These are phyloP conservation scores for Eudyptes chrysolophus DNA, from an alignment of 2,113 vertebrate genomes.

Conservation along the genomic window DNA sequence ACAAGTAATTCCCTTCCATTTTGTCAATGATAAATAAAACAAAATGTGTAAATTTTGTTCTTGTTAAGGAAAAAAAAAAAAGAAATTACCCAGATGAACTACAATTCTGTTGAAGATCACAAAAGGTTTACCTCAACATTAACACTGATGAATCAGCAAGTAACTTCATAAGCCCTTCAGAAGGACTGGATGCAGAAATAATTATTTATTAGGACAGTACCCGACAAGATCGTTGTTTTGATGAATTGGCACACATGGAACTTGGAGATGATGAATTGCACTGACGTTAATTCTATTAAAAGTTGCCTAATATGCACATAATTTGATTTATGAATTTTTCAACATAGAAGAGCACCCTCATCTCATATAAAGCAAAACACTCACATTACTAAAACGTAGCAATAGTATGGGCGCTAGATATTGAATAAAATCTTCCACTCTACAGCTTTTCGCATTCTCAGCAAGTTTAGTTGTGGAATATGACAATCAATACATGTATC, in stretches of 20 bases:
- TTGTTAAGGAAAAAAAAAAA: background rate
- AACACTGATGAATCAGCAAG: conserved; percentile 24
- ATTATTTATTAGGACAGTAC: conserved; percentile 52
- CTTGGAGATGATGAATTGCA: conserved; percentile 41
- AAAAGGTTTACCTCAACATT: conserved; percentile 17
- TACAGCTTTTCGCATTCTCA: background rate
- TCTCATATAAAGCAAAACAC: background rate
- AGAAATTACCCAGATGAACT: background rate
- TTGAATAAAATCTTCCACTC: background rate
- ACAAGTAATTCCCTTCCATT: background rate
- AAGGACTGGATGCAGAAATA: conserved; percentile 31
- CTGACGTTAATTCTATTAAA: conserved; percentile 33
- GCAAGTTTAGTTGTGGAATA: background rate
- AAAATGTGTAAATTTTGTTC: background rate
- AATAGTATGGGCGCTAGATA: background rate
- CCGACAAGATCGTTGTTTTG: conserved; percentile 47
- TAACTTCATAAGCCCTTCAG: conserved; percentile 18
- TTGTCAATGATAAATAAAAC: background rate
- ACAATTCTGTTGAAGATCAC: background rate
- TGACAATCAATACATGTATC: background rate
- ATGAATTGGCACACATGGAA: conserved; percentile 53
- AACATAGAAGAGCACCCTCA: background rate
- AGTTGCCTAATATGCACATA: conserved; percentile 24
- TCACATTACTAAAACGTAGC: background rate
- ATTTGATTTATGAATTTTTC: conserved; percentile 56